phyloP scores from a whole-genome alignment of 2,888 invertebrate genomes.

The Graphium colonna region DNA sequence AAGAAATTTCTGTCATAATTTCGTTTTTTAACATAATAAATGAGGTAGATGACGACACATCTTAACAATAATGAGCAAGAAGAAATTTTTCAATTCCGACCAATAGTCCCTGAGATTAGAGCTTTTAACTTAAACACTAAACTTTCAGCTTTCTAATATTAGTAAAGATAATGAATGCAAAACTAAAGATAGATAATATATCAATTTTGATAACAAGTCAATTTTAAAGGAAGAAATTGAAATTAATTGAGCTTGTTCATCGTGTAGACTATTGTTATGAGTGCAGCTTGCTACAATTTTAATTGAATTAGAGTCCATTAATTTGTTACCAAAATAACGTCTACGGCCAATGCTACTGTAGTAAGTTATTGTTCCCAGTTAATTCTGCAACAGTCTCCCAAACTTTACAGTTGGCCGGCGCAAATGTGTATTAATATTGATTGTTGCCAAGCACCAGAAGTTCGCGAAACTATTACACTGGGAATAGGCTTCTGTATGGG shows the following conservation, averaged over 20 bases:
- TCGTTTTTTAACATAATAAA: too few relatives aligned
- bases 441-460: conserved; percentile 11
- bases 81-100: too few relatives aligned
- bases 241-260: background rate
- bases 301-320: conserved; percentile 36
- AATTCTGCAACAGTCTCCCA: conserved; percentile 27
- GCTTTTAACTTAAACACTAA: too few relatives aligned
- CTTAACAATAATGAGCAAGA: too few relatives aligned
- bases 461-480: conserved; percentile 13
- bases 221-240: background rate
- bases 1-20: too few relatives aligned
- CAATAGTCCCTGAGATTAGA: too few relatives aligned
- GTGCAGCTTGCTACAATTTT: conserved; percentile 31
- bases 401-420: conserved; percentile 27
- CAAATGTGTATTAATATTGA: conserved; percentile 24
- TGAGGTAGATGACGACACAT: too few relatives aligned
- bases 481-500: background rate
- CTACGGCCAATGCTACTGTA: conserved; percentile 23
- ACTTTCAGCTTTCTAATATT: too few relatives aligned
- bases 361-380: conserved; percentile 28
- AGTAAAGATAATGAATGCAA: too few relatives aligned
- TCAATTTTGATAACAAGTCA: background rate
- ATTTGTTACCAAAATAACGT: conserved; percentile 33
- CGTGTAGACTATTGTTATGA: conserved; percentile 11
- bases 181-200: too few relatives aligned